phyloP scores from a whole-genome alignment of 2,888 invertebrate genomes.

The Leucophenga montana region DNA sequence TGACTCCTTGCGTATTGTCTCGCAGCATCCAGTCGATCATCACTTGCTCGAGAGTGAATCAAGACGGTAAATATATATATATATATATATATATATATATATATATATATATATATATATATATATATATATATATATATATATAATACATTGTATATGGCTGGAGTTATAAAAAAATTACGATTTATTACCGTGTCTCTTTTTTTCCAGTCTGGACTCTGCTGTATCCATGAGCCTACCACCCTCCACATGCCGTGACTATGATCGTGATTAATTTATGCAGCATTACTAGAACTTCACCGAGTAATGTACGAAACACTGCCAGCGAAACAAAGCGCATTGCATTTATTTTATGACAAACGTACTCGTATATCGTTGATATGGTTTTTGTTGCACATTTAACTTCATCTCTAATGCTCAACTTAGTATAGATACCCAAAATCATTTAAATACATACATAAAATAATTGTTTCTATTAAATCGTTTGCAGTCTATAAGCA shows the following conservation, averaged over 20 bases:
- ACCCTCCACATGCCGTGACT: slow-evolving; percentile 72
- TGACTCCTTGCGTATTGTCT: slow-evolving; percentile 77
- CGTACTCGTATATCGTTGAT: background rate
- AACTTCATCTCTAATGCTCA: background rate
- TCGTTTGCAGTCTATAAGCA: slow-evolving; percentile 19
- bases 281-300: slow-evolving; percentile 26
- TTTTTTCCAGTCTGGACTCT: slow-evolving; percentile 67
- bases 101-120: no score
- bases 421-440: background rate
- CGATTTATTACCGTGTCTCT: background rate
- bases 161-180: background rate
- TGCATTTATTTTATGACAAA: slow-evolving; percentile 58
- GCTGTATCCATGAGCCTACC: slow-evolving; percentile 73
- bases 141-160: no score
- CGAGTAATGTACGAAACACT: slow-evolving; percentile 54
- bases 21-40: slow-evolving; percentile 89
- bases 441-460: background rate
- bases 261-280: slow-evolving; percentile 65
- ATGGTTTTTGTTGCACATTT: background rate
- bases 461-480: slow-evolving; percentile 10
- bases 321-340: slow-evolving; percentile 47
- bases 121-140: no score
- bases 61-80: slow-evolving; percentile 74
- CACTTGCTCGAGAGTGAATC: slow-evolving; percentile 92
- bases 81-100: no score